phyloP scores from a whole-genome alignment of 2,113 vertebrate genomes.

The Xiphias gladius region DNA sequence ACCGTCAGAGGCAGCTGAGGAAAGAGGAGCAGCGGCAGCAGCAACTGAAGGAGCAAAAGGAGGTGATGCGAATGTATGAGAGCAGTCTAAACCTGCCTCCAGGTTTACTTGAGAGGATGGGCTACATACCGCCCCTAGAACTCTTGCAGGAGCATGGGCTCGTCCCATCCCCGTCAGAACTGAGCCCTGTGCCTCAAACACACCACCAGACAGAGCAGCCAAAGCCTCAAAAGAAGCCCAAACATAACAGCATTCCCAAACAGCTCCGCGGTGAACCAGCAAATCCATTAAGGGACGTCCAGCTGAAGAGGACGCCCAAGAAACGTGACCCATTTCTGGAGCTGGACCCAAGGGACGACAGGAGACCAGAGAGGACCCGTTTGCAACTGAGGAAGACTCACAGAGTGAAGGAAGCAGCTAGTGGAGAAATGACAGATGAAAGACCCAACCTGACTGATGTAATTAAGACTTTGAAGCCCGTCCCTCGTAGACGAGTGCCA shows the following conservation, averaged over 20 bases:
- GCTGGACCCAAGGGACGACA: conserved; percentile 74
- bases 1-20: conserved; percentile 92
- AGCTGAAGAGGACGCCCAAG: conserved; percentile 85
- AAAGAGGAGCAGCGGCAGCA: conserved; percentile 92
- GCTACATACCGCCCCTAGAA: conserved; percentile 75
- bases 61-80: conserved; percentile 90
- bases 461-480: conserved; percentile 93
- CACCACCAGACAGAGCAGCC: conserved; percentile 30
- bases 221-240: conserved; percentile 59
- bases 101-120: conserved; percentile 90
- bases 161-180: conserved; percentile 63
- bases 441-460: conserved; percentile 91
- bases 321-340: conserved; percentile 81
- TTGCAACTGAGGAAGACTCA: conserved; percentile 82
- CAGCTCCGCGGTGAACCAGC: conserved; percentile 48
- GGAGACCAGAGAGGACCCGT: conserved; percentile 83
- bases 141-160: conserved; percentile 68
- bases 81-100: conserved; percentile 91
- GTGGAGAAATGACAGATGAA: conserved; percentile 77
- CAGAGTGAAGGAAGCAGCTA: conserved; percentile 59
- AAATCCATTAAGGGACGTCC: conserved; percentile 74
- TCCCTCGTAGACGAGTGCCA: conserved; percentile 90
- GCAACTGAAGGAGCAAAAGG: conserved; percentile 89
- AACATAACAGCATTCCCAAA: conserved; percentile 57
- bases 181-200: not conserved